Conservation (phyloP, 1,140 invertebrate genomes). For the Drosophila tropicalis region DNA sequence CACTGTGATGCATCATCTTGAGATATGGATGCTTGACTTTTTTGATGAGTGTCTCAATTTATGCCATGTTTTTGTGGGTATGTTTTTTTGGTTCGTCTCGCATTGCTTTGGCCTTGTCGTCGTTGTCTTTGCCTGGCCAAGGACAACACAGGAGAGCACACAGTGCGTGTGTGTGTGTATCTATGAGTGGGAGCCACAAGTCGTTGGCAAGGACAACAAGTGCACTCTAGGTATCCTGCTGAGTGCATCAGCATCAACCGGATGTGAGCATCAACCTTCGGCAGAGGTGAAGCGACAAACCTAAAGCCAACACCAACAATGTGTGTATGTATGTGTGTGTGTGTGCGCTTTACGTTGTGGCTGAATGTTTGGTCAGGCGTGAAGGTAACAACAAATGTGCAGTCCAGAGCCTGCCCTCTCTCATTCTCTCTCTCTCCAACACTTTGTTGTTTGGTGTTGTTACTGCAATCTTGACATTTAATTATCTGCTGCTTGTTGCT, state of each 20-base stretch:
- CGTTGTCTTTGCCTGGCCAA: constrained; percentile 59
- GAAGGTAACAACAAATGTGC: constrained; percentile 35
- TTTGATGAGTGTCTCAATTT: constrained; percentile 38
- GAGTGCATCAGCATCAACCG: constrained; percentile 36
- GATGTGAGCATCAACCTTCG: constrained; percentile 49
- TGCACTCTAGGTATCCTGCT: constrained; percentile 43
- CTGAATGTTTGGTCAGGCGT: constrained; percentile 28
- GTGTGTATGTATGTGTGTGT: neutral
- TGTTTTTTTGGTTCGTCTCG: constrained; percentile 1
- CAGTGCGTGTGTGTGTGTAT: constrained; percentile 1
- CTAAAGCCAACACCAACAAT: constrained; percentile 22
- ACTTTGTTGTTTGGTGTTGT: constrained; percentile 12
- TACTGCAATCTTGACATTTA: constrained; percentile 68
- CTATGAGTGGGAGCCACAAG: constrained; percentile 50
- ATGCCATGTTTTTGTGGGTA: constrained; percentile 42
- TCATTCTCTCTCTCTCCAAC: neutral
- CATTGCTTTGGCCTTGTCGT: constrained; percentile 51
- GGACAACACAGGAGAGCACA: constrained; percentile 33
- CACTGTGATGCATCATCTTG: neutral
- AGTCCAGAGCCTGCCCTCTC: neutral
- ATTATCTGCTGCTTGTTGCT: constrained; percentile 54
- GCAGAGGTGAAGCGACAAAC: constrained; percentile 53
- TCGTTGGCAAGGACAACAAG: constrained; percentile 56
- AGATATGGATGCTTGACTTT: constrained; percentile 10
- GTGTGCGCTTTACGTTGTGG: constrained; percentile 34